phyloP scores from a whole-genome alignment of 1,140 invertebrate species.

The Camponotus floridanus region DNA sequence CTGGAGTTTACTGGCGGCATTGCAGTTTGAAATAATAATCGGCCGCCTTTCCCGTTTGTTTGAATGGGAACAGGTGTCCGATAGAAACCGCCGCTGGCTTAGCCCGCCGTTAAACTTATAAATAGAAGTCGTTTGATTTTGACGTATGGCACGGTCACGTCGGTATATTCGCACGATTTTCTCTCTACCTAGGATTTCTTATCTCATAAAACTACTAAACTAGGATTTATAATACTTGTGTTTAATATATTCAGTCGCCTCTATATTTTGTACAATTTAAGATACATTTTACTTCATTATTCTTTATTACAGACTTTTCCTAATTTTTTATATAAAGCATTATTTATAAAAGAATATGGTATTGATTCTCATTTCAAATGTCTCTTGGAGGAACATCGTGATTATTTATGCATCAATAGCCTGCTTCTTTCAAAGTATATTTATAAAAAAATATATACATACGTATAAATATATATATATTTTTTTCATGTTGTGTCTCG shows the following conservation, averaged over 20 bases:
- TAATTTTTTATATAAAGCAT: no score
- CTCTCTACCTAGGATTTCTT: slow-evolving; percentile 54
- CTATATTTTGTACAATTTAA: no score
- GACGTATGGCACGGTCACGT: slow-evolving; percentile 76
- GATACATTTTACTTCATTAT: no score
- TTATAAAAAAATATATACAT: slow-evolving; percentile 17
- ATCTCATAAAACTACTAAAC: neutral
- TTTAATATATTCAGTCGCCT: no score
- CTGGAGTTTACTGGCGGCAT: slow-evolving; percentile 16
- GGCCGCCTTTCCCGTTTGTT: slow-evolving; percentile 66
- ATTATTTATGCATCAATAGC: neutral
- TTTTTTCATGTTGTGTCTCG: slow-evolving; percentile 7
- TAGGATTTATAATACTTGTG: neutral
- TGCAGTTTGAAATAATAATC: slow-evolving; percentile 74
- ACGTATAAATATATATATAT: neutral
- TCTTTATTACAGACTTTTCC: no score
- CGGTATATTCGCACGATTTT: slow-evolving; percentile 77
- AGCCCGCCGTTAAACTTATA: slow-evolving; percentile 76
- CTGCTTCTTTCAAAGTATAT: neutral
- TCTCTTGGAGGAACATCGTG: neutral
- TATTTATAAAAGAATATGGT: no score
- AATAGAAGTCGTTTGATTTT: slow-evolving; percentile 84
- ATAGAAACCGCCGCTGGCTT: slow-evolving; percentile 69
- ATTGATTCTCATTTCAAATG: neutral
- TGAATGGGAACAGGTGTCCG: slow-evolving; percentile 78